Percentiles rank a stretch among this genome's conserved stretches.
Evolutionary conservation across 1,140 invertebrate genomes (phyloP).

Genomic region (Heliconius hermathena): DNA sequence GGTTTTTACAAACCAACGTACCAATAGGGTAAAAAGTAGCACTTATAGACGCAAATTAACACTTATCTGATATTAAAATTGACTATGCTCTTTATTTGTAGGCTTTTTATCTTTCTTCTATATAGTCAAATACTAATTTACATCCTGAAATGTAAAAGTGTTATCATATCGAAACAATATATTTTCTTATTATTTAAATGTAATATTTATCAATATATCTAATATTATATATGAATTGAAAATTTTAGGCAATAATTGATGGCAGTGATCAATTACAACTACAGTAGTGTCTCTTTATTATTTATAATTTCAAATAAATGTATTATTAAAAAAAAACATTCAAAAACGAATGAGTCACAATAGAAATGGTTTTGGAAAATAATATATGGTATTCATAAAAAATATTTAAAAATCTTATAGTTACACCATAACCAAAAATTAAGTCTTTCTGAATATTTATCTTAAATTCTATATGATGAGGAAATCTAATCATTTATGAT

Average conservation of each 20-base stretch:
- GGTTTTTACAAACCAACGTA: too few species aligned
- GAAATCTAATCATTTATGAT: background rate
- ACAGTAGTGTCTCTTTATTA: background rate
- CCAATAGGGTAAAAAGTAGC: background rate
- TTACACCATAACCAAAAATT: too few species aligned
- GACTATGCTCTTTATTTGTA: background rate
- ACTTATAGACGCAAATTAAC: background rate
- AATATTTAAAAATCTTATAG: too few species aligned
- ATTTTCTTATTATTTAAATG: background rate
- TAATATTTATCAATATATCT: background rate
- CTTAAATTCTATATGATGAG: background rate
- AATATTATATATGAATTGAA: background rate
- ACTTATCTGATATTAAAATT: background rate
- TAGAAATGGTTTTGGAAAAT: too few species aligned
- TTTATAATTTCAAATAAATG: background rate
- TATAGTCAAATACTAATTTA: background rate
- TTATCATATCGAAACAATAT: too few species aligned
- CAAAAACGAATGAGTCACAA: background rate
- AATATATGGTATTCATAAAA: too few species aligned
- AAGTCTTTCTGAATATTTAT: background rate
- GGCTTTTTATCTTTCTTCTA: background rate
- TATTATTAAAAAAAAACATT: background rate
- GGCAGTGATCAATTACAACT: conserved; percentile 6
- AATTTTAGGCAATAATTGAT: background rate
- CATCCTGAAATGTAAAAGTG: too few species aligned